Conservation (phyloP, 1,140 invertebrate genomes). For the Drosophila orena region DNA sequence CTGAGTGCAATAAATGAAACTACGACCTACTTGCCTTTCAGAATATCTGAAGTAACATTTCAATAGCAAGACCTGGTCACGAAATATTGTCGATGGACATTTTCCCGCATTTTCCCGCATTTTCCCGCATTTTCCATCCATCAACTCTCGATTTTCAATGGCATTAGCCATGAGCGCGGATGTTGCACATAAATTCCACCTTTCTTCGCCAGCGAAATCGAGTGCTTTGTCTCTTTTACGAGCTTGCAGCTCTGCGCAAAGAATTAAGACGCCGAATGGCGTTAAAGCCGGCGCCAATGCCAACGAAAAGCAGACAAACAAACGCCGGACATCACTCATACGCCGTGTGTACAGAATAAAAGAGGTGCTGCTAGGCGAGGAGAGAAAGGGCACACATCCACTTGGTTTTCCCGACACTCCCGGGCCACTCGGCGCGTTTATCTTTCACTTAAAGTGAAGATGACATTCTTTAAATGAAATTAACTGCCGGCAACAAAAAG, state of each 20-base stretch:
- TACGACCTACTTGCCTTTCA: neutral
- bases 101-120: slow-evolving; percentile 41
- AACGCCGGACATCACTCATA: slow-evolving; percentile 67
- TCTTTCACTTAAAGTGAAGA: slow-evolving; percentile 85
- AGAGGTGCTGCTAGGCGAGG: slow-evolving; percentile 17
- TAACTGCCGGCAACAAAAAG: slow-evolving; percentile 80
- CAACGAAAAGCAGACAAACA: slow-evolving; percentile 37
- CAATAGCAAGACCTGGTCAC: slow-evolving; percentile 10
- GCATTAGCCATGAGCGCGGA: slow-evolving; percentile 44
- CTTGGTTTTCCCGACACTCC: slow-evolving; percentile 53
- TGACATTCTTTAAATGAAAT: slow-evolving; percentile 85
- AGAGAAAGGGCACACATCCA: slow-evolving; percentile 56
- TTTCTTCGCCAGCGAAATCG: slow-evolving; percentile 50
- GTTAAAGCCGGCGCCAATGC: slow-evolving; percentile 10
- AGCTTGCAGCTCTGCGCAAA: slow-evolving; percentile 23
- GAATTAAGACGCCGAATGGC: slow-evolving; percentile 30
- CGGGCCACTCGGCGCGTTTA: slow-evolving; percentile 66
- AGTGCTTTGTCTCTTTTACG: slow-evolving; percentile 28
- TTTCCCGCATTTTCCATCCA: slow-evolving; percentile 47
- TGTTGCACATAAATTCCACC: slow-evolving; percentile 45
- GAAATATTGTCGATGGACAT: slow-evolving; percentile 6
- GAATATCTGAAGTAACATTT: slow-evolving; percentile 4
- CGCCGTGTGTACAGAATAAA: slow-evolving; percentile 49
- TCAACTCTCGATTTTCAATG: slow-evolving; percentile 46
- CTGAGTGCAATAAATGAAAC: neutral